These are phyloP conservation scores for Drosophila ficusphila DNA, from an alignment of 1,140 invertebrate species.

Conservation along the genomic window DNA sequence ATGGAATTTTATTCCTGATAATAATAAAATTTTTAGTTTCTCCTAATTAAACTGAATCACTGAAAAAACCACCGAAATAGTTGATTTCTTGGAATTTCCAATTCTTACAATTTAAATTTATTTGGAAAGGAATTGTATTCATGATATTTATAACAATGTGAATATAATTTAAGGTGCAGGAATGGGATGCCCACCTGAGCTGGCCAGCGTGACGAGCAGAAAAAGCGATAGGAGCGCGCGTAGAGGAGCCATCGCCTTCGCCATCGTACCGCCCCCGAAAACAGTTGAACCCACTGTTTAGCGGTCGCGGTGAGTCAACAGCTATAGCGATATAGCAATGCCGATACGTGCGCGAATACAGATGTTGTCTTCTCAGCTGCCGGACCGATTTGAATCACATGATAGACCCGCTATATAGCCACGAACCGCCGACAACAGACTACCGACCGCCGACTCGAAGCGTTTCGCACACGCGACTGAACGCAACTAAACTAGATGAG, in stretches of 20 bases:
- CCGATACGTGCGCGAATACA: constrained; percentile 22
- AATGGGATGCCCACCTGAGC: constrained; percentile 54
- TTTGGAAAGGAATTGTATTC: not conserved
- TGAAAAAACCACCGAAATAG: no score
- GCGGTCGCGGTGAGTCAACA: constrained; percentile 39
- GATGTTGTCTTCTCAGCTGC: constrained; percentile 48
- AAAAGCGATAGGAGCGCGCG: constrained; percentile 50
- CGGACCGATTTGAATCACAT: constrained; percentile 50
- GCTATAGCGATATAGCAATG: constrained; percentile 27
- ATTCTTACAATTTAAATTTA: no score
- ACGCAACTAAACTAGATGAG: constrained; percentile 24
- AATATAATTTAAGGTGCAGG: not conserved
- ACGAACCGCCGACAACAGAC: constrained; percentile 33
- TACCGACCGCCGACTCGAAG: constrained; percentile 54
- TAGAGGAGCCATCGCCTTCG: constrained; percentile 36
- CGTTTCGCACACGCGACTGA: constrained; percentile 73
- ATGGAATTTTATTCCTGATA: no score
- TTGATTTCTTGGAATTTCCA: no score
- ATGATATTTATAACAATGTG: not conserved
- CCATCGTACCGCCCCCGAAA: constrained; percentile 37
- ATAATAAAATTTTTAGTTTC: no score
- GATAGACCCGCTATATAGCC: constrained; percentile 34
- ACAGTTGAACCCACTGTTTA: constrained; percentile 43
- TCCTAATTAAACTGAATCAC: no score
- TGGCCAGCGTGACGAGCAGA: constrained; percentile 56